Conservation (phyloP, 2,797 vertebrate genomes). For the Coreius guichenoti region DNA sequence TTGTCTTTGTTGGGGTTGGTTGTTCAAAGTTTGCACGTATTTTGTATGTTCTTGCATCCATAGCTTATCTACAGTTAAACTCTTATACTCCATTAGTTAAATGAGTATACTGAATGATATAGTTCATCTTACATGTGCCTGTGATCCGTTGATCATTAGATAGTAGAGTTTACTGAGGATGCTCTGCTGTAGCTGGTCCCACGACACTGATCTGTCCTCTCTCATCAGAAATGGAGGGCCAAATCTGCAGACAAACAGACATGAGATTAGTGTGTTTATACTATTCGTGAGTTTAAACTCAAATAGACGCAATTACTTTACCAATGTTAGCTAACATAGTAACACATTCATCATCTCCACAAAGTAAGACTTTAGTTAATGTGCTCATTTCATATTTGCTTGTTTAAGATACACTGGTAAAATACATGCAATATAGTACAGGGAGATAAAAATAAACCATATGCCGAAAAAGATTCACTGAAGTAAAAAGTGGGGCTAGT, state of each 20-base stretch:
- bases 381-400: neutral
- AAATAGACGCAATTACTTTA: neutral
- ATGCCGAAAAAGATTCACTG: neutral
- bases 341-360: neutral
- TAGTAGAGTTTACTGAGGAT: slow-evolving; percentile 89
- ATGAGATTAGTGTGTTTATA: slow-evolving; percentile 5
- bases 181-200: slow-evolving; percentile 92
- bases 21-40: neutral
- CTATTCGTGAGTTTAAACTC: neutral
- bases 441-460: neutral
- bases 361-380: neutral
- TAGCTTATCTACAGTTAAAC: neutral
- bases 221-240: slow-evolving; percentile 90
- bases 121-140: slow-evolving; percentile 78
- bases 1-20: neutral
- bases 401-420: neutral
- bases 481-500: neutral
- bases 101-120: neutral
- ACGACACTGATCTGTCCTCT: slow-evolving; percentile 88
- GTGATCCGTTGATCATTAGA: slow-evolving; percentile 86
- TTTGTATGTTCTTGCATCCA: neutral
- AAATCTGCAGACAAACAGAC: slow-evolving; percentile 78
- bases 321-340: too few relatives aligned
- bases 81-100: neutral
- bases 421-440: neutral